Conservation (phyloP, 2,888 invertebrate species). For the Luffia ferchaultella region DNA sequence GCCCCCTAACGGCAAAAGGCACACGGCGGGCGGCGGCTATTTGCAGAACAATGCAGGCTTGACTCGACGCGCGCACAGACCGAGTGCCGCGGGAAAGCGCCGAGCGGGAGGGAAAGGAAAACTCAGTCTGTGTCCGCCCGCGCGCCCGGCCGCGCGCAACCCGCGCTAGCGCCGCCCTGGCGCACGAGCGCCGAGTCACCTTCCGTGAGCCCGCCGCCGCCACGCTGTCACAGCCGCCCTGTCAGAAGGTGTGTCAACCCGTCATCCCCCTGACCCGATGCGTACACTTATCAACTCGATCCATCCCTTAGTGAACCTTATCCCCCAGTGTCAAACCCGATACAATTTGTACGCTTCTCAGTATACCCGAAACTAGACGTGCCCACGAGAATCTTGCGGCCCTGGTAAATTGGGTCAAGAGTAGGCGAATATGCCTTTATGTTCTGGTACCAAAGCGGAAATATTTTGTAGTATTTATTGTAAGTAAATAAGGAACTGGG, state of each 20-base stretch:
- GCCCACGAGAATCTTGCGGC: too few species aligned
- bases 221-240: neutral
- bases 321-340: too few species aligned
- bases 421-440: too few species aligned
- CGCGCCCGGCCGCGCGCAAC: neutral
- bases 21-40: neutral
- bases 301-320: too few species aligned
- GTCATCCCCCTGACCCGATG: too few species aligned
- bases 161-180: neutral
- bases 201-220: neutral
- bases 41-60: neutral
- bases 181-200: neutral
- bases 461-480: too few species aligned
- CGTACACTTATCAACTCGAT: too few species aligned
- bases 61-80: neutral
- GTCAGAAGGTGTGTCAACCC: neutral
- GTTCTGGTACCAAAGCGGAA: too few species aligned
- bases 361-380: too few species aligned
- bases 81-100: neutral
- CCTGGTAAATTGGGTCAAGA: too few species aligned
- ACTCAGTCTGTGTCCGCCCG: neutral
- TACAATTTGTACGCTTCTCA: too few species aligned
- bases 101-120: neutral
- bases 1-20: neutral
- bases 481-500: too few species aligned